Conservation (phyloP, 2,797 vertebrate genomes). For the Hirundo rustica region DNA sequence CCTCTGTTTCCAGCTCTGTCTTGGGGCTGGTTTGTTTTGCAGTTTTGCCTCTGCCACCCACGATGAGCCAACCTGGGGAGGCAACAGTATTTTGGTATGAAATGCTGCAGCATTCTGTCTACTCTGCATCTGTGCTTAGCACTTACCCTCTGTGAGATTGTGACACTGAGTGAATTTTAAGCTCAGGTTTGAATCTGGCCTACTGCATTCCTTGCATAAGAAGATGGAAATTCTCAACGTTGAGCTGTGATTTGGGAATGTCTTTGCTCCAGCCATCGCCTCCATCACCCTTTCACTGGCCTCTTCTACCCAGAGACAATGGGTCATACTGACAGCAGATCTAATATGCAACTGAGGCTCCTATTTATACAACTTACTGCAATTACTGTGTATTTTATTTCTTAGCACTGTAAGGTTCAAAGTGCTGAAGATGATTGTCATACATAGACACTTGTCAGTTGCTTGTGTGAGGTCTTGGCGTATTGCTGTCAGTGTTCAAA, state of each 20-base stretch:
- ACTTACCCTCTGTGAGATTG: not conserved
- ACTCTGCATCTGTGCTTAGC: not conserved
- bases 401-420: not conserved
- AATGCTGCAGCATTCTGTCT: not conserved
- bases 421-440: not conserved
- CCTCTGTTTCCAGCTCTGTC: not conserved
- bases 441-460: not conserved
- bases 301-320: not conserved
- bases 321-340: not conserved
- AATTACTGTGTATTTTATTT: not conserved
- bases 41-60: not conserved
- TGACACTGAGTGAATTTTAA: not conserved
- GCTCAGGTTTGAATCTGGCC: not conserved
- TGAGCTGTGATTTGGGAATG: not conserved
- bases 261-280: not conserved
- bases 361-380: not conserved
- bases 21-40: not conserved
- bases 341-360: not conserved
- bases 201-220: not conserved
- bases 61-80: not conserved
- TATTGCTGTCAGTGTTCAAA: not conserved
- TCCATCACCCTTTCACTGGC: not conserved
- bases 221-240: not conserved
- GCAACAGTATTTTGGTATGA: not conserved
- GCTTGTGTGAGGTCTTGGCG: not conserved